Evolutionary conservation across 2,113 vertebrate species (phyloP), one percentile per base, ranked within the genome.

Genomic region (Shinisaurus crocodilurus): DNA sequence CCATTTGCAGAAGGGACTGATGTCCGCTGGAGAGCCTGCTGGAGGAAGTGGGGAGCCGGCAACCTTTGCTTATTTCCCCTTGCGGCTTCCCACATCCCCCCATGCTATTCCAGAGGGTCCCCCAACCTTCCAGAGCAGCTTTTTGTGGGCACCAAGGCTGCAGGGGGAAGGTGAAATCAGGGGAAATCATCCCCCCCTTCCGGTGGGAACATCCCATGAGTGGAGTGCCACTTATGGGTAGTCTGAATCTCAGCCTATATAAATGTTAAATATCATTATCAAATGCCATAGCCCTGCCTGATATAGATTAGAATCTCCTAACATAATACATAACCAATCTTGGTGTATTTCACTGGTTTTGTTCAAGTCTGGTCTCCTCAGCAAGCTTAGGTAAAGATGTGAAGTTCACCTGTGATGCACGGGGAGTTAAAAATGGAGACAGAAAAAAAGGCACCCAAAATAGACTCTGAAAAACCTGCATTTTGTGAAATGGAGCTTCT

Each of bases 381-480:
- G 45, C 86, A 72, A 87, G 74, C 29, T 74, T 89, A 90, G 92
- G 70, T 80, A 60, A 91, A 89, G 18, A 0, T 86, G 70, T 92
- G 86, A 5, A 48, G 67, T 48, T 65, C 32, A 29, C 89, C 23
- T 86, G 86, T 50, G 90, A 60, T 54, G 43, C 81, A 37, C 40
- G 86, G 82, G 32, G 57, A 9, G 79, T 90, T 93, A 84, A 95
- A 90, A 85, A 91, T 80, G 3, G 85, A 91, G 85, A 75, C 34
- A 48, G 70, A 54, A 50, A 75, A 87, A 82, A 57, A 48, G 0
- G 0, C 79, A 27, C 57, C 65, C 88, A 86, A 87, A 92, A 95
- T 92, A 93, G 86, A 70, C 85, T 88, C 89, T 94, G 63, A 75
- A 69, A 88, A 79, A 54, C 50, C 60, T 93, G 72, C n/a, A 90